Evolutionary conservation across 2,888 invertebrate species (phyloP), one percentile per base, ranked within the genome.

Genomic region (Agrochola litura): DNA sequence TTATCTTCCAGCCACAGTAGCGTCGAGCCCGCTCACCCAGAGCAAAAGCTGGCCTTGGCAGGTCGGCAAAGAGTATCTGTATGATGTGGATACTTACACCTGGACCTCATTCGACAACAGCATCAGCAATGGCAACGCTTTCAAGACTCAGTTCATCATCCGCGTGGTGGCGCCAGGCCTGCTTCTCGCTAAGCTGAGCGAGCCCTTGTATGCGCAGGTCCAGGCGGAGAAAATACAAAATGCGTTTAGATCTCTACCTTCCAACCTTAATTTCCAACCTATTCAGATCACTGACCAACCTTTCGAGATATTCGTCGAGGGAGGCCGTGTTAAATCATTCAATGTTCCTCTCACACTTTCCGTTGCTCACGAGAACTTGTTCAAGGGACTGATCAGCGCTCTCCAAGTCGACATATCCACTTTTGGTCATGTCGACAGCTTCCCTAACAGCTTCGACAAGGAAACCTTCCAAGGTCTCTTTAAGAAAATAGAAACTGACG

Each of bases 401-500:
- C 94, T 98, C 69, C 98, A 98, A 94, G 94, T 98, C 8, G 98
- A 98, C 89, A 95, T 97, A 22, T 96, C 97, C 37, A 97, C 97
- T 22, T 93, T 97, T 90, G 97, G 97, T 83, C 93, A 95, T 65
- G 95, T 97, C 43, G 93, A 95, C 54, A 96, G 95, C 83, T 91
- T 94, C 43, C 93, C 96, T 79, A 97, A 97, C 89, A 93, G 93
- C 76, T 97, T 95, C 68, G 95, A 97, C 56, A 93, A 94, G 76
- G 91, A 95, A 73, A 91, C 93, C 9, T 92, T 96, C 49, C 97
- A 96, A 88, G 98, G 97, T 3, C 95, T 97, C 68, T 98, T 97
- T 94, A 97, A 97, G 86, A 97, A 97, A 83, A 97, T 98, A 97
- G 98, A 98, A 94, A 97, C 97, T 84, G 97, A 98, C 60, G 97